Evolutionary conservation across 2,888 invertebrate species (phyloP), one percentile per base, ranked within the genome.

Genomic region (Thereva nobilitata): DNA sequence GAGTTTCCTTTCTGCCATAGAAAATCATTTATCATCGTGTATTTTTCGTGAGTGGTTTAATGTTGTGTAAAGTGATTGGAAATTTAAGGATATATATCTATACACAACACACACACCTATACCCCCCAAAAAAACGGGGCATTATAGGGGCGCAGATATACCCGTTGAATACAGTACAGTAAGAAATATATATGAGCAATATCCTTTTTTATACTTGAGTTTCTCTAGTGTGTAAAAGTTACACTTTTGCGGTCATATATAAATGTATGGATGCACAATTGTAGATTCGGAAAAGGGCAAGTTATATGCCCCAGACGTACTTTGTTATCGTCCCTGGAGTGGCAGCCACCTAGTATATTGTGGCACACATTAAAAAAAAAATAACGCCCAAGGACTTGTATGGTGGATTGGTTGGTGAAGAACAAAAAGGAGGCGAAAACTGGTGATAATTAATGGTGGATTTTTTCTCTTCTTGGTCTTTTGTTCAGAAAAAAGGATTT

Each of bases 21-120:
- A 37, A 54, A 45, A 67, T 67, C 55, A 67, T 67, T 67, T 67
- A 67, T 67, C 67, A 67, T 54, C 42, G 54, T 56, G 64, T 63
- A 56, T 63, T 67, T 67, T 67, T 64, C 67, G 67, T 67, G 67
- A 67, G 67, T 67, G 67, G 67, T 67, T 67, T 64, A 67, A 67
- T 67, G 67, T 67, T 67, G 67, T 67, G 67, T 67, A 67, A 67
- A 67, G 67, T 67, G 67, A 67, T 67, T 67, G 67, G 41, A 63
- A 67, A 67, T 67, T 67, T 67, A 67, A 67, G 64, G 64, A 64
- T 56, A 56, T 61, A 54, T 64, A 40, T 9, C 23, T 40, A 47
- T 3, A n/a, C n/a, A 9, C 5, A n/a, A 38, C 40, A 41, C 10
- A 61, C 40, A 40, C 50, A 50, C 50, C 50, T 61, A 41, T 41